Conservation (phyloP, 2,113 vertebrate genomes). For the Orientallactaga bullata region DNA sequence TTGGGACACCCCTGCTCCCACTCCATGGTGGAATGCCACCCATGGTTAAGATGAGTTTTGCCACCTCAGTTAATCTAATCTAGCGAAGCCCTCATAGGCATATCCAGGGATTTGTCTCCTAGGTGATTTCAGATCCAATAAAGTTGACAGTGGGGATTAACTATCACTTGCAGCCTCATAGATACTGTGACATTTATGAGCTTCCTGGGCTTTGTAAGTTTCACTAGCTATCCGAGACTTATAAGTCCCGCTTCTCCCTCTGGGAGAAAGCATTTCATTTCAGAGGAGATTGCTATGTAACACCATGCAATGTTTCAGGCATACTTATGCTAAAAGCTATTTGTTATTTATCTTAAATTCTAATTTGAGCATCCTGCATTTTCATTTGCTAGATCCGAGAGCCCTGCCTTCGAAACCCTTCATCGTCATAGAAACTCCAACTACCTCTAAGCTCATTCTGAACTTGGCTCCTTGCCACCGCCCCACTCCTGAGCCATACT, state of each 20-base stretch:
- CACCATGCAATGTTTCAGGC: background rate
- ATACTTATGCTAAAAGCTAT: background rate
- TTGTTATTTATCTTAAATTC: background rate
- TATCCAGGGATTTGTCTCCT: too few relatives aligned
- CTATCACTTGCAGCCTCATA: too few relatives aligned
- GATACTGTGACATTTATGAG: background rate
- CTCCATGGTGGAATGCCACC: too few relatives aligned
- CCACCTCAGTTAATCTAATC: too few relatives aligned
- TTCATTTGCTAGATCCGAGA: background rate
- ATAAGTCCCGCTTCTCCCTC: background rate
- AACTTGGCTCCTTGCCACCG: too few relatives aligned
- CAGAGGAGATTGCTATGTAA: background rate
- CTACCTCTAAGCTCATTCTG: background rate
- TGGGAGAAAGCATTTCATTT: background rate
- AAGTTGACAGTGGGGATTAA: too few relatives aligned
- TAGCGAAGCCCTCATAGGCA: too few relatives aligned
- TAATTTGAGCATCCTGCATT: background rate
- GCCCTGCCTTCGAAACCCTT: background rate
- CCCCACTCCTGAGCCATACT: background rate
- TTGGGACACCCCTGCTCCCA: too few relatives aligned
- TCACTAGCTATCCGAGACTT: background rate
- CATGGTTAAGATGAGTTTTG: too few relatives aligned
- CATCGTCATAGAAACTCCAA: background rate
- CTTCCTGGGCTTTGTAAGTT: background rate
- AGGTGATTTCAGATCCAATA: too few relatives aligned